Conservation (phyloP, 1,140 invertebrate genomes). For the Mycetomoellerius zeteki region DNA sequence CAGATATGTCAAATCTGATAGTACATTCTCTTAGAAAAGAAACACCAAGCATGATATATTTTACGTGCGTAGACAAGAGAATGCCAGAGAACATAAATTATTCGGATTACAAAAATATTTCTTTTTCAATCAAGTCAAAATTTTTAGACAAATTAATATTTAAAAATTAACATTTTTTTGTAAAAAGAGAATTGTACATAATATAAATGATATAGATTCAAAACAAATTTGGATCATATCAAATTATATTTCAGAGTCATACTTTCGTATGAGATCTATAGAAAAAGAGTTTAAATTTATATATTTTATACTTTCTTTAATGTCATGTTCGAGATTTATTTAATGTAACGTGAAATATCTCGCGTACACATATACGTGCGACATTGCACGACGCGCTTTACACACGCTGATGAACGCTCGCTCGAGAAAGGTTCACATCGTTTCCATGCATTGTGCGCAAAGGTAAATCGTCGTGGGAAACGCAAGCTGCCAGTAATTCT, state of each 20-base stretch:
- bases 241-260: neutral
- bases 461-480: conserved; percentile 84
- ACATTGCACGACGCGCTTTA: conserved; percentile 26
- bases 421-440: conserved; percentile 68
- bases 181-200: neutral
- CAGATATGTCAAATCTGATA: neutral
- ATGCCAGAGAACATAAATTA: neutral
- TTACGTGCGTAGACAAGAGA: neutral
- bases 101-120: neutral
- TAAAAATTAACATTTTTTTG: neutral
- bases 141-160: neutral
- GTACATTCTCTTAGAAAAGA: neutral
- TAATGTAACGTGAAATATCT: conserved; percentile 49
- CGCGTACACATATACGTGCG: neutral
- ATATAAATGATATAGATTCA: neutral
- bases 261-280: neutral
- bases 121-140: neutral
- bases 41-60: neutral
- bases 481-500: conserved; percentile 78
- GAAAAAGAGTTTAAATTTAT: neutral
- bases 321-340: conserved; percentile 44
- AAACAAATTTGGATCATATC: neutral
- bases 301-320: conserved; percentile 25
- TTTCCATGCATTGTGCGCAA: conserved; percentile 68
- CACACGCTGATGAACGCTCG: conserved; percentile 53